These are phyloP conservation scores for Clinocottus analis DNA, from an alignment of 2,113 vertebrate species.

Conservation along the genomic window DNA sequence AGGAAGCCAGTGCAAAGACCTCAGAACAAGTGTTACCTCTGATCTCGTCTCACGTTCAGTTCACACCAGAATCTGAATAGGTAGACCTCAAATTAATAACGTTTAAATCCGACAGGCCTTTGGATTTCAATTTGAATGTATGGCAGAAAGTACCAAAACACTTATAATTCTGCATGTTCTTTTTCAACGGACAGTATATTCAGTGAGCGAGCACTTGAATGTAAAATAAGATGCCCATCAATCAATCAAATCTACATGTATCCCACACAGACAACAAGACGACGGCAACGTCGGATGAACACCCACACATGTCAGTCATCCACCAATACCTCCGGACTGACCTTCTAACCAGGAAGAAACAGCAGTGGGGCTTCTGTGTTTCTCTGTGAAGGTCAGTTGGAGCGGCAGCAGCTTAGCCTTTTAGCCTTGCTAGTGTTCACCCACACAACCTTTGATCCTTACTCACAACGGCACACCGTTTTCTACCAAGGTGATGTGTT, in stretches of 20 bases:
- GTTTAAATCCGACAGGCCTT: constrained; percentile 36
- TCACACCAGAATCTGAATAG: constrained; percentile 30
- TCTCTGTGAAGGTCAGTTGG: constrained; percentile 42
- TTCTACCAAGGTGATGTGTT: constrained; percentile 26
- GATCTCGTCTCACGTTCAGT: neutral
- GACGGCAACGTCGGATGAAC: neutral
- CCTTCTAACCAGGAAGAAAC: constrained; percentile 28
- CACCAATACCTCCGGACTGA: constrained; percentile 17
- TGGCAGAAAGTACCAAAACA: constrained; percentile 21
- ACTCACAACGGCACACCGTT: neutral
- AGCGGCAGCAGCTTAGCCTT: constrained; percentile 15
- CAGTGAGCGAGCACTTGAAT: neutral
- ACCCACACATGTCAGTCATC: constrained; percentile 19
- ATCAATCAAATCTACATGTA: constrained; percentile 7
- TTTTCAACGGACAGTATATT: neutral
- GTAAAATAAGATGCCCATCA: constrained; percentile 21
- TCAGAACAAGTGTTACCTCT: too few species aligned
- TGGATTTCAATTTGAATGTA: constrained; percentile 28
- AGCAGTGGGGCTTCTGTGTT: constrained; percentile 11
- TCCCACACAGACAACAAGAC: neutral
- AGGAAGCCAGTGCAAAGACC: too few species aligned
- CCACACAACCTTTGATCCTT: constrained; percentile 39
- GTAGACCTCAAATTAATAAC: constrained; percentile 38
- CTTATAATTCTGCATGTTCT: neutral
- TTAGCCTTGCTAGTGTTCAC: constrained; percentile 28